Base-by-base conservation (phyloP, 2,797 vertebrate genomes). In the Rhincodon typus region DNA sequence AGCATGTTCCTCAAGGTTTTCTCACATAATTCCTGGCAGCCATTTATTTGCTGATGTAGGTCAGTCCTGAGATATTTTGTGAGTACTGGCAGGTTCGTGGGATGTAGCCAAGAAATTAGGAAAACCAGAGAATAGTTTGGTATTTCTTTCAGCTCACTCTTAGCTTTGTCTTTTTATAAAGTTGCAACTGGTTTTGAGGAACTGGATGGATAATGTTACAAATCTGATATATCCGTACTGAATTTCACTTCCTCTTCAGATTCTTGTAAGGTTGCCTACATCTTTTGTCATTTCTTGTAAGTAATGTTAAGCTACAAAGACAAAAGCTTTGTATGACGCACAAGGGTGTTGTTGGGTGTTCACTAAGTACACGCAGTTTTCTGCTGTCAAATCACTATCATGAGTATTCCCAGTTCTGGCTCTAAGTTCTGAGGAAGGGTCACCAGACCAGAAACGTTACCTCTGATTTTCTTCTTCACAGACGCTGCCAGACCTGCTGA, bases 211-310 rank as follows among this genome's bases (percentile, higher is more conserved):
- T 53, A n/a, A 21, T 95, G 53, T 95, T 53, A 74, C 42, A 95
- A 95, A 34, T 74, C 94, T 74, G 69, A 13, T 8, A 30, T 27
- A 50, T n/a, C 46, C 0, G 7, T 30, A 74, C 15, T 77, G 23
- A 94, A 21, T 21, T 95, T 95, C 72, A 95, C 57, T 95, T 95
- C 94, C 94, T 77, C 70, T 53, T 57, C 70, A 42, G 30, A 6
- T 13, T 50, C 27, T 27, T 94, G 93, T 94, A 62, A 62, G 69
- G 38, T 94, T 38, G 15, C 86, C 57, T n/a, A 53, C 53, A 57
- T n/a, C 7, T 93, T 12, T 95, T 34, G 42, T 50, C 30, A 34
- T 74, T 95, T 95, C 70, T 72, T 34, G 94, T 57, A 95, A 95
- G 15, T 95, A 27, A 57, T 0, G 46, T 6, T 34, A 38, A 57